Evolutionary conservation across 2,797 vertebrate species (phyloP), one percentile per base, ranked within the genome.

Genomic region (Semaprochilodus insignis): DNA sequence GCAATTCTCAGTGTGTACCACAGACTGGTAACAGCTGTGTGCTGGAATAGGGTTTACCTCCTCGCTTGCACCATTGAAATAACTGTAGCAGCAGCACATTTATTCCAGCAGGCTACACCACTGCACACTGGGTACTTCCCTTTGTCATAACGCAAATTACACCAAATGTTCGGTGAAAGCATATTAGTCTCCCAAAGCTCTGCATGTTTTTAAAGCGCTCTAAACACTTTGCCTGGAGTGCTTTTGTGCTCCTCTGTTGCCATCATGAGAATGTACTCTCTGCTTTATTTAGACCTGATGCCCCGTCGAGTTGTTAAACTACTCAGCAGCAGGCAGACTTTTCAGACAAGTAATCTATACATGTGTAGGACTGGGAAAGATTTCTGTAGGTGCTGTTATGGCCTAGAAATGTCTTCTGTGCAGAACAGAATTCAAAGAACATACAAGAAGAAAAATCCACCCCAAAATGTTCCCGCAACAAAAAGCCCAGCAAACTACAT

Each of bases 1-100:
- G 48, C 48, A 27, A n/a, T 81, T 48, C 72, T 31, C 59, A 65
- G 59, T 65, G 44, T 77, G 54, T 65, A 63, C 75, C 65, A 63
- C 65, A 55, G 17, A 67, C 48, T 57, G 44, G 21, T 44, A 70
- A 66, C 73, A 71, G 62, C 51, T 60, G 25, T 74, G 19, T 23
- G 31, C 11, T 62, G 66, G 83, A 74, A 81, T 77, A 77, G 71
- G 57, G 51, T 62, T 84, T 77, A 54, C 78, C 63, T 57, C 63
- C 72, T 75, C 40, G 73, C 57, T 77, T 44, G 63, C 34, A 69
- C 40, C 65, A 48, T 57, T 76, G 57, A 63, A 76, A 27, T 27
- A 44, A 57, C 48, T 31, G n/a, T 54, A 55, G 16, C 25, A 27
- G 71, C 23, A 54, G 71, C 23, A 10, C 51, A 27, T 52, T 55